Evolutionary conservation across 2,888 invertebrate genomes (phyloP).

Genomic region (Drosophila histrio): DNA sequence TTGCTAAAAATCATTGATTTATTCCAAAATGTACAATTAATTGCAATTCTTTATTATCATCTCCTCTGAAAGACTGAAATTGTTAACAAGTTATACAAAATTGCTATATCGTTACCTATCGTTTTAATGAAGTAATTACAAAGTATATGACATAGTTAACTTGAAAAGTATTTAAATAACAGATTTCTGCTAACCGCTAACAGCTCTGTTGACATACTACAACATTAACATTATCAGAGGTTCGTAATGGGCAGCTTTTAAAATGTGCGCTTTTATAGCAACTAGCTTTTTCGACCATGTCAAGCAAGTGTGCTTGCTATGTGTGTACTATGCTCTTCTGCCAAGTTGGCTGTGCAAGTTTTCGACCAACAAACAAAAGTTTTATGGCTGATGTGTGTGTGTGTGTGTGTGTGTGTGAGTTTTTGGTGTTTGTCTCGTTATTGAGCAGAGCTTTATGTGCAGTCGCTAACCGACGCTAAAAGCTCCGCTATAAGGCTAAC

Average conservation of each 20-base stretch:
- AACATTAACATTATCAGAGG: not conserved
- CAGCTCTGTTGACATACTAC: not conserved
- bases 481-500: conserved; percentile 48
- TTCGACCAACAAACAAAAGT: conserved; percentile 27
- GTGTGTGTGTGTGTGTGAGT: conserved; percentile 10
- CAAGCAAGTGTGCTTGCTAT: not conserved
- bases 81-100: too few relatives aligned
- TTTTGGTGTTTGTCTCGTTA: conserved; percentile 1
- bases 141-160: too few relatives aligned
- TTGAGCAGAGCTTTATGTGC: conserved; percentile 64
- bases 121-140: too few relatives aligned
- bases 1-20: too few relatives aligned
- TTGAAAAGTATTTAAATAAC: not conserved
- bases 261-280: not conserved
- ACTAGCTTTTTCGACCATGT: conserved; percentile 8
- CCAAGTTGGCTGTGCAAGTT: conserved; percentile 12
- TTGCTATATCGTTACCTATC: too few relatives aligned
- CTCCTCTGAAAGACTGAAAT: too few relatives aligned
- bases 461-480: conserved; percentile 68
- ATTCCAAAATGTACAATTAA: too few relatives aligned
- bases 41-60: too few relatives aligned
- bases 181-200: not conserved
- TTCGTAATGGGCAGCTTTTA: not conserved
- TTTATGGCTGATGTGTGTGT: conserved; percentile 8
- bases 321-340: not conserved